Evolutionary conservation across 2,113 vertebrate genomes (phyloP).

Genomic region (Ciconia boyciana): DNA sequence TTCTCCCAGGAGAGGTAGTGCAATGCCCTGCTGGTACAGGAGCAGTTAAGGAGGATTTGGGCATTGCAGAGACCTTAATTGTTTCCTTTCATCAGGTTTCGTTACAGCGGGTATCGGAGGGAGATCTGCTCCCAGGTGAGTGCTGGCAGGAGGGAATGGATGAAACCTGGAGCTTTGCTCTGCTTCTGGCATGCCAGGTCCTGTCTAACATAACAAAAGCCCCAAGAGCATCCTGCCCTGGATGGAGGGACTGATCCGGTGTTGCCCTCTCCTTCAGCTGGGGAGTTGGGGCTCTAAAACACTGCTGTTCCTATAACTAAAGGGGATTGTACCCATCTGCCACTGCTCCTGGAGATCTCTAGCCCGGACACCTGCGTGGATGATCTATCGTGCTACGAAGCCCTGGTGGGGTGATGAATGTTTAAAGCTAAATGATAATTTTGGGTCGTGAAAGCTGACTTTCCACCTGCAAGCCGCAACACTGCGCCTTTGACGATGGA

Average conservation of each 20-base stretch:
- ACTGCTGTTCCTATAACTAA: background rate
- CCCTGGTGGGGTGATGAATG: background rate
- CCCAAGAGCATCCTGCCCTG: background rate
- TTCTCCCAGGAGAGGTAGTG: background rate
- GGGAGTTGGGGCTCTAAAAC: background rate
- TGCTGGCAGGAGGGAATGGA: background rate
- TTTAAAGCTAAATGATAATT: background rate
- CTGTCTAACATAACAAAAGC: background rate
- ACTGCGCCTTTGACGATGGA: background rate
- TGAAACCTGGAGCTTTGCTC: background rate
- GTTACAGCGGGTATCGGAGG: background rate
- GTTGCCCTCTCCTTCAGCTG: background rate
- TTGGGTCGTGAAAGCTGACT: background rate
- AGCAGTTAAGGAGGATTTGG: background rate
- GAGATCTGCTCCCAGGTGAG: fast-evolving
- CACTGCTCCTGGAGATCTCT: background rate
- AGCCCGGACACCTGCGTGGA: fast-evolving
- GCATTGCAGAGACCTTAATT: background rate
- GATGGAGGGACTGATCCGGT: background rate
- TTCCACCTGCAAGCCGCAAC: background rate
- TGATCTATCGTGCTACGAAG: background rate
- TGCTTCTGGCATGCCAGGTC: background rate
- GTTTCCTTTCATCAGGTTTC: background rate
- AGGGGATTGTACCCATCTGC: background rate
- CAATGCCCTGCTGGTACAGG: background rate